Base-by-base conservation (phyloP, 2,113 vertebrate species). In the Pteruthius melanotis region DNA sequence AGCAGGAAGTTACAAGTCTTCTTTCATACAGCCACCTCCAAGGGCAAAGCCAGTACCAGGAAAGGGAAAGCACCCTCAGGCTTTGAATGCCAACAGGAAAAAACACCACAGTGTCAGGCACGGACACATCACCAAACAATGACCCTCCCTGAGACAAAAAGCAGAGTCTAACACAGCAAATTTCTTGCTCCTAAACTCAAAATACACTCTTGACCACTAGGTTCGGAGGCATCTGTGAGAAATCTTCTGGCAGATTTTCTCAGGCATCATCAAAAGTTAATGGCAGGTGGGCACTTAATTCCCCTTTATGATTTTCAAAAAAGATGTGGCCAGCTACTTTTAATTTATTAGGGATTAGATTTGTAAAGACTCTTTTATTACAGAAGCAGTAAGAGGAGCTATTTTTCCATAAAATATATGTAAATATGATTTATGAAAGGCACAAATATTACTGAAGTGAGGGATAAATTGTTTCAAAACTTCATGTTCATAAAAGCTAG, bases 341-440 rank as follows among this genome's bases (percentile, higher is more conserved):
- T 84, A 94, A 96, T 95, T 93, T 95, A 95, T 92, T 94, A 84
- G 57, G 57, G 40, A 91, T 33, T 44, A 85, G 61, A 95, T 96
- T 92, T 89, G 70, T 52, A 90, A 91, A 84, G 94, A 82, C 65
- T 94, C 69, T 94, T 95, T 89, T 95, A 93, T 91, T 93, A 61
- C 40, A 87, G n/a, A 84, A 79, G 83, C 74, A 91, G 84, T 91
- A 89, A 92, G 81, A 44, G 28, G 37, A 96, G 86, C 31, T 94
- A 87, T 81, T 95, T 97, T 96, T 94, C 83, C 74, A 96, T 89
- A 95, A 95, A 97, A 94, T 76, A 91, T 64, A 94, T 53, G 72
- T 91, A 94, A 97, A 94, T 94, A 93, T 84, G 76, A 96, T 95
- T 96, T 94, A 94, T 94, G 83, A 89, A 94, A 71, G 83, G 76